Conservation (phyloP, 2,797 vertebrate species). For the Phoeniculus purpureus region DNA sequence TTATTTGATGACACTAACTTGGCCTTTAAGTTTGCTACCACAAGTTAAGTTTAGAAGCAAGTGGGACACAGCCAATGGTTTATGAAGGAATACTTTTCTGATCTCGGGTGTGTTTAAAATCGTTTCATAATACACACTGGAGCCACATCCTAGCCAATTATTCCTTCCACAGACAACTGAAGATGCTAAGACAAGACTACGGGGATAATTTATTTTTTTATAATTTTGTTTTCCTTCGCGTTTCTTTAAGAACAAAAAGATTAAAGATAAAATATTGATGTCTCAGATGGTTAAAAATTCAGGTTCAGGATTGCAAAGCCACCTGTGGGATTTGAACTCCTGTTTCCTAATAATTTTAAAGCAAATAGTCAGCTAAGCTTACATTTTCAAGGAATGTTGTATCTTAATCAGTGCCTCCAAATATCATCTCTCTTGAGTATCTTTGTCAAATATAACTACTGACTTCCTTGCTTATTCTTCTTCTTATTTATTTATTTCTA, state of each 20-base stretch:
- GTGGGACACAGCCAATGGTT: not conserved
- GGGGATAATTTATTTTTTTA: not conserved
- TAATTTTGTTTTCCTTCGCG: not conserved
- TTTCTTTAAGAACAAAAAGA: not conserved
- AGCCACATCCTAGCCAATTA: not conserved
- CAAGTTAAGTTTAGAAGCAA: not conserved
- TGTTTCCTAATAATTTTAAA: conserved; percentile 13
- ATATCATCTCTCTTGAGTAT: not conserved
- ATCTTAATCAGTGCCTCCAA: not conserved
- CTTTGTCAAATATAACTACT: not conserved
- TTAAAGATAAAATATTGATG: not conserved
- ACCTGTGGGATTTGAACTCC: not conserved
- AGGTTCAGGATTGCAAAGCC: not conserved
- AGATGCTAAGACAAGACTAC: not conserved
- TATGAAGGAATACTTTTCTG: not conserved
- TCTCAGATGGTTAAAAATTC: not conserved
- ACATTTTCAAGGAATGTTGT: not conserved
- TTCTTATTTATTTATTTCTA: no score
- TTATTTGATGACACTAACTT: not conserved
- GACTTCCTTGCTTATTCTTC: not conserved
- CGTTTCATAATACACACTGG: not conserved
- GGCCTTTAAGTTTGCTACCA: conserved; percentile 11
- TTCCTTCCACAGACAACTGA: not conserved
- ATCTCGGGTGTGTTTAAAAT: not conserved
- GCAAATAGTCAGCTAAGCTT: not conserved